A percentile compares a stretch with the other conserved stretches of the same genome.
Evolutionary conservation across 92 coral and sea anemone species (phyloP).

Genomic region (Heteractis magnifica): DNA sequence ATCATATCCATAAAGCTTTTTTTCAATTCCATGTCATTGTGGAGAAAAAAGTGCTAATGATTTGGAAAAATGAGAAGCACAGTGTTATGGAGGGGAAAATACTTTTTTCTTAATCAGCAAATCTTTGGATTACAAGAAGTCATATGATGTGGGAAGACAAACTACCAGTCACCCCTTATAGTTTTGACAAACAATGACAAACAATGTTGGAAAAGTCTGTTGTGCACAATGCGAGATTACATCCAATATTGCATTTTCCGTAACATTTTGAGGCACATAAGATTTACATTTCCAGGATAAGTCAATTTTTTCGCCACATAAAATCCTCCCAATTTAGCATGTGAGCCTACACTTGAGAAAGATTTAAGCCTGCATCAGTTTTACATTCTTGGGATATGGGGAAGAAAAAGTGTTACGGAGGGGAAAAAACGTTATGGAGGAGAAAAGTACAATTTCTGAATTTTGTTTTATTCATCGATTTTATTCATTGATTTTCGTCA

Average conservation of each 20-base stretch:
- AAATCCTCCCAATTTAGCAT: conserved; percentile 20
- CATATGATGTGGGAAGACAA: conserved; percentile 12
- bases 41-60: conserved; percentile 11
- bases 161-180: conserved; percentile 20
- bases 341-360: conserved; percentile 15
- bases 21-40: conserved; percentile 15
- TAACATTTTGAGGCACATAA: conserved; percentile 8
- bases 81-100: conserved; percentile 11
- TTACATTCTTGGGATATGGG: conserved; percentile 14
- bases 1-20: background rate
- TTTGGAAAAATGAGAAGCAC: conserved; percentile 3
- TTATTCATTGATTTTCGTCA: too few species aligned
- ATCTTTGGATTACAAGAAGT: conserved; percentile 6
- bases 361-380: conserved; percentile 10
- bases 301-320: background rate
- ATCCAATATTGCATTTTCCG: conserved; percentile 13
- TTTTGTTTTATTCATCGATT: background rate
- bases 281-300: conserved; percentile 12
- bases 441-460: conserved; percentile 1
- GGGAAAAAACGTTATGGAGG: conserved; percentile 11
- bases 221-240: conserved; percentile 16
- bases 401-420: conserved; percentile 6
- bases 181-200: conserved; percentile 7
- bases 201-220: background rate
- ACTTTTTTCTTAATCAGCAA: conserved; percentile 10